Evolutionary conservation across 1,140 invertebrate species (phyloP).

Genomic region (Lepidurus apus): DNA sequence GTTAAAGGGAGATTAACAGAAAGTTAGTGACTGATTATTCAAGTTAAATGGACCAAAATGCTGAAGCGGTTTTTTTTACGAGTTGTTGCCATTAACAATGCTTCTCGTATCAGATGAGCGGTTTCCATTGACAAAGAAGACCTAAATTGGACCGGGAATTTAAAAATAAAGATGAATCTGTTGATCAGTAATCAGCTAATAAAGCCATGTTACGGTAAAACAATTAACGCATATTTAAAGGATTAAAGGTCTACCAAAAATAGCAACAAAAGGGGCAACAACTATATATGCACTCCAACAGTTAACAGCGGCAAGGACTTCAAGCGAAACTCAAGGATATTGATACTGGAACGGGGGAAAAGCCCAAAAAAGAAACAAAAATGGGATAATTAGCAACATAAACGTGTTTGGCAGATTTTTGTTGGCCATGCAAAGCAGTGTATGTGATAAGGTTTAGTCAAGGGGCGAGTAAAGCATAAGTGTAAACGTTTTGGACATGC

Average conservation of each 20-base stretch:
- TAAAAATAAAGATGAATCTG: background rate
- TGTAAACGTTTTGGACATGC: too few species aligned
- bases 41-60: background rate
- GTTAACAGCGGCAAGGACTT: background rate
- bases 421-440: background rate
- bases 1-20: background rate
- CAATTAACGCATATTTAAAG: background rate
- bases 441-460: background rate
- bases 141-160: constrained; percentile 8
- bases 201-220: background rate
- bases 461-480: too few species aligned
- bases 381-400: background rate
- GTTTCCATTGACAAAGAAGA: background rate
- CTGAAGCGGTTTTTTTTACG: background rate
- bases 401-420: background rate
- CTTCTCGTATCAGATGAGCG: background rate
- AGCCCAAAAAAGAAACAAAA: background rate
- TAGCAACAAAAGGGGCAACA: background rate
- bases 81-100: background rate
- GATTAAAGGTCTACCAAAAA: background rate
- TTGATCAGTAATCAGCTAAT: background rate
- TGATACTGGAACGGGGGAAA: background rate
- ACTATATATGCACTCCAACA: background rate
- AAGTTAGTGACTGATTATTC: background rate
- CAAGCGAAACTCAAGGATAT: constrained; percentile 3